Base-by-base conservation (phyloP, 2,888 invertebrate genomes). In the Ectemnius continuus region DNA sequence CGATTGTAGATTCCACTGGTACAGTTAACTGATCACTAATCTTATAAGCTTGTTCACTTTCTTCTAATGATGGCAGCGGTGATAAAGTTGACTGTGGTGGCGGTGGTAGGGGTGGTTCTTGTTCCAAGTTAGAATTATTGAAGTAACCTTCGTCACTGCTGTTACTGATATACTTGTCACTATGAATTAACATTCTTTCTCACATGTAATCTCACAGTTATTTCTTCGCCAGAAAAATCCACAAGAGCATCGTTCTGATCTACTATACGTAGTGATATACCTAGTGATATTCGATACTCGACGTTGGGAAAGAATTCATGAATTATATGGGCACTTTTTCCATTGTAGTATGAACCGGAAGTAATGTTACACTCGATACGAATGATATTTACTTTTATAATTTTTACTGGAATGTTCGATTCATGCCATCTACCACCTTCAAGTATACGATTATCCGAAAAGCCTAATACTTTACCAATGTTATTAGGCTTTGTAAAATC, bases 241-340 rank as follows among this genome's bases (percentile, higher is more conserved):
- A 48, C 48, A 48, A 48, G 48, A 48, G 2, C 48, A 48, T 5
- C 16, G 4, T 48, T 14, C 4, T 48, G 48, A 6, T 48, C 48
- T 2, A 48, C 48, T 13, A 48, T 48, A 13, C 48, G 48, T 14
- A 48, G 11, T 14, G 48, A 2, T 48, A 48, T 16, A n/a, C n/a
- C n/a, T n/a, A n/a, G n/a, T n/a, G n/a, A n/a, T n/a, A n/a, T n/a
- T n/a, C n/a, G n/a, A n/a, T n/a, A 14, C 5, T 23, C 26, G n/a
- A 63, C 18, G 28, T 47, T 52, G 11, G 28, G 11, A 2, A 28
- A 59, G 26, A 63, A 63, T 8, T 63, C 63, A 20, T 65, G 20
- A 20, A 65, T 57, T 1, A 23, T 45, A 3, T 66, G 58, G 2
- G 8, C 28, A 6, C 4, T 16, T 1, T 58, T 45, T 3, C n/a